A percentile compares a stretch with the other conserved stretches of the same genome.
phyloP scores from a whole-genome alignment of 1,140 invertebrate genomes.

The Leptinotarsa undecemlineata region DNA sequence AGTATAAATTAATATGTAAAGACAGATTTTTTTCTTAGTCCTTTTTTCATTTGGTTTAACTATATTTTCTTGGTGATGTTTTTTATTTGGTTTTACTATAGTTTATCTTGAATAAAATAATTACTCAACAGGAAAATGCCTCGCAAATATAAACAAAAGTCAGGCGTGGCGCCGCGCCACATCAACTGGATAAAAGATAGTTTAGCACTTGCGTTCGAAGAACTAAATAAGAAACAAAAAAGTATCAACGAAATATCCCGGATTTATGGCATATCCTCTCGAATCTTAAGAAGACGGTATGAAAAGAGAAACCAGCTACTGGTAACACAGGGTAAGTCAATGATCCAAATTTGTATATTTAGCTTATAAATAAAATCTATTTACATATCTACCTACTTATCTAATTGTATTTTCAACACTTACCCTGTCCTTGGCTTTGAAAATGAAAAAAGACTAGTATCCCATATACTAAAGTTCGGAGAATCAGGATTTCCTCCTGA shows the following conservation, averaged over 20 bases:
- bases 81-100: conserved; percentile 7
- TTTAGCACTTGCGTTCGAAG: conserved; percentile 4
- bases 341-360: conserved; percentile 9
- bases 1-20: background rate
- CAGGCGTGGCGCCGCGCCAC: conserved; percentile 37
- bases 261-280: conserved; percentile 6
- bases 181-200: conserved; percentile 16
- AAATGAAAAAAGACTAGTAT: too few relatives aligned
- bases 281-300: conserved; percentile 9
- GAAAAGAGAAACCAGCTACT: conserved; percentile 25
- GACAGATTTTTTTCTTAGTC: conserved; percentile 22
- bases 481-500: conserved; percentile 40
- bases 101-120: conserved; percentile 16
- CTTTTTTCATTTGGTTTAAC: conserved; percentile 17
- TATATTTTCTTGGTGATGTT: conserved; percentile 14
- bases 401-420: conserved; percentile 14
- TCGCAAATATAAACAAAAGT: conserved; percentile 59
- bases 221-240: background rate
- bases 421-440: conserved; percentile 18
- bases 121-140: conserved; percentile 55
- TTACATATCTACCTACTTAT: conserved; percentile 34
- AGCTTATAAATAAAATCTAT: conserved; percentile 6
- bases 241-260: conserved; percentile 14
- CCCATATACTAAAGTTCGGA: conserved; percentile 43
- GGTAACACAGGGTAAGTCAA: conserved; percentile 32